A percentile compares a stretch with the other conserved stretches of the same genome.
phyloP scores from a whole-genome alignment of 53 echinoderm and acorn worm genomes.

The Henricia sp. region DNA sequence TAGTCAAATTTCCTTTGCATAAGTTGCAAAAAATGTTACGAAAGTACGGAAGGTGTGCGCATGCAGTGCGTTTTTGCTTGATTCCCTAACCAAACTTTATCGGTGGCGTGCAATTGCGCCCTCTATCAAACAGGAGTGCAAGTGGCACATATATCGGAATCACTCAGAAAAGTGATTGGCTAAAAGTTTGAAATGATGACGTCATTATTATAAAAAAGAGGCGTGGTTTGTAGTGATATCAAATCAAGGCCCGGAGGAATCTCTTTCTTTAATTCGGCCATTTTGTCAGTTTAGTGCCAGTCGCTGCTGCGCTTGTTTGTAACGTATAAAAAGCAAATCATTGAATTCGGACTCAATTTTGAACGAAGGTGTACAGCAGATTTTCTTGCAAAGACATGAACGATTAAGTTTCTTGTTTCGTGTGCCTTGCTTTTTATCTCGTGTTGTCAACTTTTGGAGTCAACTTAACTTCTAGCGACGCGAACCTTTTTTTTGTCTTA shows the following conservation, averaged over 20 bases:
- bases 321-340: too few relatives aligned
- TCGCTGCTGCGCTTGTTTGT: too few relatives aligned
- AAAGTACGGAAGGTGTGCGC: neutral
- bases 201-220: neutral
- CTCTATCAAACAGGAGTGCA: conserved; percentile 8
- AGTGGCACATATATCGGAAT: neutral
- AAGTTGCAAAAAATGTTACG: neutral
- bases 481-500: too few relatives aligned
- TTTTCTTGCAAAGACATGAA: too few relatives aligned
- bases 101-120: conserved; percentile 53
- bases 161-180: conserved; percentile 23
- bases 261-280: conserved; percentile 23
- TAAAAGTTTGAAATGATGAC: conserved; percentile 11
- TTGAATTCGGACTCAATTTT: too few relatives aligned
- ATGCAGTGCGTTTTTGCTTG: conserved; percentile 14
- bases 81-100: neutral
- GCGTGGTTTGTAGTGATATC: too few relatives aligned
- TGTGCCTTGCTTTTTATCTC: too few relatives aligned
- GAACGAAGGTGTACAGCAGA: too few relatives aligned
- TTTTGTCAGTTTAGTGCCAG: too few relatives aligned
- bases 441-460: too few relatives aligned
- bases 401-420: too few relatives aligned
- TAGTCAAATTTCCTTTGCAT: neutral
- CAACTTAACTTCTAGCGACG: too few relatives aligned
- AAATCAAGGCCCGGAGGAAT: conserved; percentile 21